Evolutionary conservation across 2,888 invertebrate species (phyloP).

Genomic region (Pecten maximus): DNA sequence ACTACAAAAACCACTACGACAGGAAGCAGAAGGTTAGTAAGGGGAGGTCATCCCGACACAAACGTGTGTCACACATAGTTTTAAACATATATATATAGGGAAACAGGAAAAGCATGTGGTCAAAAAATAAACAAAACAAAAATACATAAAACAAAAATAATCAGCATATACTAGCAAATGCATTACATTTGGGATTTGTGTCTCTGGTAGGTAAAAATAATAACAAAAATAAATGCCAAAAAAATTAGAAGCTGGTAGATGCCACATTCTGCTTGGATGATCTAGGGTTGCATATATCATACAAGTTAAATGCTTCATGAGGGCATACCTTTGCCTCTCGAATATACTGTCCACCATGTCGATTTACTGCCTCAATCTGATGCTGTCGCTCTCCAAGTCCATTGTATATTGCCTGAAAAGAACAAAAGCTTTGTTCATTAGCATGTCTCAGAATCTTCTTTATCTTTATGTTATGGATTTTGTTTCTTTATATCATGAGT

Average conservation of each 20-base stretch:
- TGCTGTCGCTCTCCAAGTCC: slow-evolving; percentile 96
- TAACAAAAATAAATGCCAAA: neutral
- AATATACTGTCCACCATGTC: slow-evolving; percentile 96
- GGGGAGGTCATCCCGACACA: slow-evolving; percentile 3
- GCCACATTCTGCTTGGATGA: slow-evolving; percentile 24
- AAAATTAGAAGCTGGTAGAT: neutral
- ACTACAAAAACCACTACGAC: slow-evolving; percentile 31
- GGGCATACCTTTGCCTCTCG: slow-evolving; percentile 95
- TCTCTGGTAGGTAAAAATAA: slow-evolving; percentile 22
- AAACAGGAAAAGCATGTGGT: slow-evolving; percentile 16
- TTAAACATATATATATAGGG: neutral
- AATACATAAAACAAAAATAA: slow-evolving; percentile 31
- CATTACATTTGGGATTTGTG: slow-evolving; percentile 10
- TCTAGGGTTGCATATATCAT: slow-evolving; percentile 15
- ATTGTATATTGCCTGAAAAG: slow-evolving; percentile 92
- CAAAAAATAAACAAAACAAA: neutral
- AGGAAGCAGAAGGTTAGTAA: slow-evolving; percentile 26
- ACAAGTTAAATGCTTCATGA: neutral
- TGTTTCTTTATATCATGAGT: neutral
- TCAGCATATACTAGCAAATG: slow-evolving; percentile 25
- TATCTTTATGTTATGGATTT: neutral
- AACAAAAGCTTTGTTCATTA: neutral
- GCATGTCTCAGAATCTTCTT: neutral
- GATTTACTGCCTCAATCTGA: slow-evolving; percentile 96
- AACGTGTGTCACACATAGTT: slow-evolving; percentile 32